phyloP scores from a whole-genome alignment of 2,888 invertebrate species.

The Bellardia pandia region DNA sequence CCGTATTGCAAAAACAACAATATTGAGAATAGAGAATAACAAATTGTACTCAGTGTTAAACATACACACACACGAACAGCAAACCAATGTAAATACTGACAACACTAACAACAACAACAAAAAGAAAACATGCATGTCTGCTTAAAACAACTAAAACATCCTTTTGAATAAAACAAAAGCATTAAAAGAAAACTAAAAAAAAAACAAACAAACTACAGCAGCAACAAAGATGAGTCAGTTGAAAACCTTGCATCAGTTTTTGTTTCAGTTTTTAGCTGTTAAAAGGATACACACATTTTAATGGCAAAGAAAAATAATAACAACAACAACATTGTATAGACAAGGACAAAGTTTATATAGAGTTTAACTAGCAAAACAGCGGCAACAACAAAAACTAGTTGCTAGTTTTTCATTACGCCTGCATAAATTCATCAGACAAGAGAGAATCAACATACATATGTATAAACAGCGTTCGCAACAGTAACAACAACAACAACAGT shows the following conservation, averaged over 20 bases:
- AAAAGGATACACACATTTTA: conserved; percentile 27
- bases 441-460: background rate
- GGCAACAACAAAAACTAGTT: conserved; percentile 40
- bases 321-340: conserved; percentile 36
- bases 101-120: background rate
- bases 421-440: conserved; percentile 26
- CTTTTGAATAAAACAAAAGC: background rate
- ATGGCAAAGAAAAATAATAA: background rate
- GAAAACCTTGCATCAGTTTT: conserved; percentile 55
- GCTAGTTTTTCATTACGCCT: conserved; percentile 27
- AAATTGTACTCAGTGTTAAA: background rate
- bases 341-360: conserved; percentile 56
- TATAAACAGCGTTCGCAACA: background rate
- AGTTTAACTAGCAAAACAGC: background rate
- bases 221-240: conserved; percentile 15
- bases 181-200: background rate
- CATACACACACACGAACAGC: background rate
- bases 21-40: background rate
- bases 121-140: too few species aligned
- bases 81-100: background rate
- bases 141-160: background rate
- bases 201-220: conserved; percentile 9
- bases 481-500: background rate
- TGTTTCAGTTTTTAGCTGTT: background rate
- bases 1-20: background rate